Conservation (phyloP, 35 echinoderm and acorn worm genomes). For the Hemicentrotus pulcherrimus region DNA sequence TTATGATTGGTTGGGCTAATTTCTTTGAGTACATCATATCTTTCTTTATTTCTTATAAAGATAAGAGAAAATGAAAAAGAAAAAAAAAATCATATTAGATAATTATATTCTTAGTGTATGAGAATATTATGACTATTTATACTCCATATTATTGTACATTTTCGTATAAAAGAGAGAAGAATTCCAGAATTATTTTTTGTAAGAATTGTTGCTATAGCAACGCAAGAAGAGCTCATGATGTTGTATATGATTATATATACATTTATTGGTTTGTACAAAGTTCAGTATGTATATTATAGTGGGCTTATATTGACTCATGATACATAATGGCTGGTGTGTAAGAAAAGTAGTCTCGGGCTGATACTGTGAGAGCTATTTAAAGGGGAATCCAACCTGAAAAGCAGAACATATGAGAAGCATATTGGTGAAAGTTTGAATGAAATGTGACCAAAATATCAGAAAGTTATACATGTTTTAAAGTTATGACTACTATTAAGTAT, state of each 20-base stretch:
- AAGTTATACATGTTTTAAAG: too few species aligned
- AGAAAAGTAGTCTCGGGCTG: not conserved
- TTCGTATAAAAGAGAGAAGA: slow-evolving; percentile 20
- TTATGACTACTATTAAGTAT: too few species aligned
- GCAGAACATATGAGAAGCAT: too few species aligned
- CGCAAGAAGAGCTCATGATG: not conserved
- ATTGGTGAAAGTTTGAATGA: too few species aligned
- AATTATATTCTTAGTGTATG: not conserved
- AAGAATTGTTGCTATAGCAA: not conserved
- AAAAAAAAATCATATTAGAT: not conserved
- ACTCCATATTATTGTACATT: slow-evolving; percentile 45
- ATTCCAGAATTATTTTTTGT: slow-evolving; percentile 45
- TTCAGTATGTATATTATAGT: slow-evolving; percentile 45
- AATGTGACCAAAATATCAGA: too few species aligned
- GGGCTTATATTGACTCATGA: slow-evolving; percentile 11
- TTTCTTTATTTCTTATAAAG: not conserved
- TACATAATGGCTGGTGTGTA: not conserved
- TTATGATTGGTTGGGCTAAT: not conserved
- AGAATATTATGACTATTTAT: slow-evolving; percentile 23
- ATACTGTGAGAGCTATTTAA: not conserved
- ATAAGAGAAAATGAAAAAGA: not conserved
- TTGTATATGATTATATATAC: slow-evolving; percentile 41
- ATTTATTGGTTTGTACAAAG: slow-evolving; percentile 45
- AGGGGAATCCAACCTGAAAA: too few species aligned
- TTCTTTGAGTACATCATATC: not conserved